These are phyloP conservation scores for Sycobia sp. DNA, from an alignment of 1,140 invertebrate species.

Conservation along the genomic window DNA sequence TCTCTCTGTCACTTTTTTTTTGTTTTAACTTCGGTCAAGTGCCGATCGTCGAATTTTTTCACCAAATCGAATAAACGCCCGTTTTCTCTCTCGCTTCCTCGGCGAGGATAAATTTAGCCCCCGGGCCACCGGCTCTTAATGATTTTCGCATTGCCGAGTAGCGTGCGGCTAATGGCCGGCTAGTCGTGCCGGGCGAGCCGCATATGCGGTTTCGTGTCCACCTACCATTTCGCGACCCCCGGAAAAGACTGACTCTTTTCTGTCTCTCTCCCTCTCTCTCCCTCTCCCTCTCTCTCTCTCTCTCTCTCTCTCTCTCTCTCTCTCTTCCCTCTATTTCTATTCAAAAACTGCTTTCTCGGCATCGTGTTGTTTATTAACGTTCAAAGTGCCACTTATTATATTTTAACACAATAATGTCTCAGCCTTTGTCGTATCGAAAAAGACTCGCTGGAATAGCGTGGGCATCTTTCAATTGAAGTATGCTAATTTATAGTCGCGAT, in stretches of 20 bases:
- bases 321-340: no score
- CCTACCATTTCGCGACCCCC: constrained; percentile 33
- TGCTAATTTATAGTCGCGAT: no score
- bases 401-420: neutral
- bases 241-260: no score
- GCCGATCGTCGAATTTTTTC: neutral
- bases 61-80: neutral
- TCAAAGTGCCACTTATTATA: neutral
- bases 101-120: constrained; percentile 19
- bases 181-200: neutral
- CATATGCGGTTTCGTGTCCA: constrained; percentile 35
- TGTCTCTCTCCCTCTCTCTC: constrained; percentile 5
- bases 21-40: neutral
- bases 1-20: no score
- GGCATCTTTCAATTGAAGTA: no score
- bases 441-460: no score
- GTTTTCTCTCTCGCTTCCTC: no score
- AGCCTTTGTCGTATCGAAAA: no score
- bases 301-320: no score
- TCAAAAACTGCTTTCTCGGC: no score
- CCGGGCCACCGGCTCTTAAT: constrained; percentile 33
- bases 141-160: constrained; percentile 45
- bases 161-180: constrained; percentile 42
- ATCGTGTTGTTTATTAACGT: constrained; percentile 7
- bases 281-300: neutral